Conservation (phyloP, 2,888 invertebrate species). For the Andrena trimmerana region DNA sequence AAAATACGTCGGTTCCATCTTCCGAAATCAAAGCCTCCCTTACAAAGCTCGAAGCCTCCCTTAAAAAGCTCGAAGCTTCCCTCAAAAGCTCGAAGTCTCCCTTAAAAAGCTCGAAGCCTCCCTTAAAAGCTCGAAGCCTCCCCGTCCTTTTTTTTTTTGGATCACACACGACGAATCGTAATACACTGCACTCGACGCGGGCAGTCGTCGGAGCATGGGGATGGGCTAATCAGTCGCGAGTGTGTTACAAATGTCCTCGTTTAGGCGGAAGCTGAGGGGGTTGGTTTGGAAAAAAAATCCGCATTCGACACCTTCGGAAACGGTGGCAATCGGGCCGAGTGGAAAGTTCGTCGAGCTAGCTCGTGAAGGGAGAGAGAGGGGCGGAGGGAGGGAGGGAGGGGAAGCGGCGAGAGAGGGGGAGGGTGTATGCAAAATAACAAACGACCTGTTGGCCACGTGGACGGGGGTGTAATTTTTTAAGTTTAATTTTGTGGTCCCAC, state of each 20-base stretch:
- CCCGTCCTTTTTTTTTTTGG: too few relatives aligned
- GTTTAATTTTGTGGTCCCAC: slow-evolving; percentile 76
- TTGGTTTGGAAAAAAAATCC: slow-evolving; percentile 5
- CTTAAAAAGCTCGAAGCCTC: too few relatives aligned
- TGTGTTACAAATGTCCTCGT: slow-evolving; percentile 38
- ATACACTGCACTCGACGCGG: too few relatives aligned
- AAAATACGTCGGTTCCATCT: too few relatives aligned
- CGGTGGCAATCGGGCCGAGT: slow-evolving; percentile 58
- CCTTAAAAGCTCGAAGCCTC: too few relatives aligned
- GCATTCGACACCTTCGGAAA: slow-evolving; percentile 60
- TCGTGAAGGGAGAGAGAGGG: slow-evolving; percentile 16
- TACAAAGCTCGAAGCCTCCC: too few relatives aligned
- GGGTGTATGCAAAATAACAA: slow-evolving; percentile 67
- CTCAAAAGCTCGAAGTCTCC: too few relatives aligned
- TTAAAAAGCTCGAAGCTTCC: too few relatives aligned
- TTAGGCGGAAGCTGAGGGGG: slow-evolving; percentile 26
- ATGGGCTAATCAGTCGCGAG: slow-evolving; percentile 25
- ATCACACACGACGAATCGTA: too few relatives aligned
- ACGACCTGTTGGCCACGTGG: slow-evolving; percentile 69
- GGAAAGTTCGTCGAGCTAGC: slow-evolving; percentile 58
- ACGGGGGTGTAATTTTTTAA: slow-evolving; percentile 75
- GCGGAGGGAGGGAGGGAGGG: background rate
- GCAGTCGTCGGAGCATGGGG: background rate
- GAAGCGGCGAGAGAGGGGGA: background rate
- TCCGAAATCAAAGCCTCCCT: too few relatives aligned